phyloP scores from a whole-genome alignment of 2,797 vertebrate species.

The Hybognathus amarus region DNA sequence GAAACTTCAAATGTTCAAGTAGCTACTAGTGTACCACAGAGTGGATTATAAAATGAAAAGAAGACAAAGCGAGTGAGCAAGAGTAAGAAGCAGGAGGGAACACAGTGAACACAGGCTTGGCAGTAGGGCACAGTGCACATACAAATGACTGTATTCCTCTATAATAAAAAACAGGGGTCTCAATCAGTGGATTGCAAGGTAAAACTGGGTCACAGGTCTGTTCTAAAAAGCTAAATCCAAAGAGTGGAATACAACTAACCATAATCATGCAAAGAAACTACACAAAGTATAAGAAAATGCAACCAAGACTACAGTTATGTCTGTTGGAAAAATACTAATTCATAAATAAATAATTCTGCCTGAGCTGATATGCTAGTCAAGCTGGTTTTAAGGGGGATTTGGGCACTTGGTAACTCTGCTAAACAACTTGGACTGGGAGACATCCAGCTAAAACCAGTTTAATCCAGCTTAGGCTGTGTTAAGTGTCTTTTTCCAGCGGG shows the following conservation, averaged over 20 bases:
- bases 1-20: not conserved
- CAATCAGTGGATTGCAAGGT: not conserved
- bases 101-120: conserved; percentile 21
- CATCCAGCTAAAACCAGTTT: not conserved
- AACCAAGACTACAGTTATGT: not conserved
- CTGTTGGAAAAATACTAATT: not conserved
- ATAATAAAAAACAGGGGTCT: not conserved
- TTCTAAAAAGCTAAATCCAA: not conserved
- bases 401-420: not conserved
- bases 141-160: conserved; percentile 44
- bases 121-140: conserved; percentile 42
- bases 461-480: not conserved
- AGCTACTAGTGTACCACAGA: conserved; percentile 5
- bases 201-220: not conserved
- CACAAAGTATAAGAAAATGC: not conserved
- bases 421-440: not conserved
- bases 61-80: not conserved
- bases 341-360: not conserved
- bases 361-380: not conserved
- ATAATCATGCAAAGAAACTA: not conserved
- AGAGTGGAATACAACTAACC: not conserved
- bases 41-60: not conserved
- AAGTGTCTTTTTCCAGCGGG: not conserved
- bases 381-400: not conserved
- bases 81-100: conserved; percentile 11